phyloP scores from a whole-genome alignment of 2,888 invertebrate genomes.

The Maniola hyperantus region DNA sequence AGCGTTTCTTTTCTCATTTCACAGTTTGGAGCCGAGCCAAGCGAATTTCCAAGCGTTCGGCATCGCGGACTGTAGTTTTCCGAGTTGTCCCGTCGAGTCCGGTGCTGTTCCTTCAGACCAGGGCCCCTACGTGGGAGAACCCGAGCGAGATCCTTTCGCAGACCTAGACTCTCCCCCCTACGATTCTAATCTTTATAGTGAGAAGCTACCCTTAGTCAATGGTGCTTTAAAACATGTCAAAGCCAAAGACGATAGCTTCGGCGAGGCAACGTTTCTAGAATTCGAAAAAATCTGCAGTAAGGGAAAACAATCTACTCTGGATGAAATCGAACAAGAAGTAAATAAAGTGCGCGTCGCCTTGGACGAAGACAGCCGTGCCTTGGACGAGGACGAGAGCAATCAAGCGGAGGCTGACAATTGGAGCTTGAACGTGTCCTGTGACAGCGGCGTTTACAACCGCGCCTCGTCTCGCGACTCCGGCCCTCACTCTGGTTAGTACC shows the following conservation, averaged over 20 bases:
- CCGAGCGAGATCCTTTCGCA: slow-evolving; percentile 65
- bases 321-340: slow-evolving; percentile 77
- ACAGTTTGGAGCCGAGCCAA: slow-evolving; percentile 83
- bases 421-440: slow-evolving; percentile 81
- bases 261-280: slow-evolving; percentile 76
- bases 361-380: slow-evolving; percentile 76
- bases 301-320: slow-evolving; percentile 70
- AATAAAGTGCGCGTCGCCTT: slow-evolving; percentile 76
- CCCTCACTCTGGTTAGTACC: slow-evolving; percentile 75
- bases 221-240: slow-evolving; percentile 55
- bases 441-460: slow-evolving; percentile 84
- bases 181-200: slow-evolving; percentile 55
- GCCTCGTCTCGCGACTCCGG: slow-evolving; percentile 80
- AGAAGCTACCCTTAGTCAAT: slow-evolving; percentile 56
- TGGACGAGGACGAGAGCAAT: slow-evolving; percentile 73
- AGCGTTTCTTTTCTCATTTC: slow-evolving; percentile 81
- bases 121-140: slow-evolving; percentile 60
- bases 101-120: slow-evolving; percentile 66
- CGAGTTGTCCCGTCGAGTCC: slow-evolving; percentile 75
- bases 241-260: slow-evolving; percentile 70
- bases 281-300: slow-evolving; percentile 66
- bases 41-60: slow-evolving; percentile 79
- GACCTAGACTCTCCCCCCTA: slow-evolving; percentile 65
- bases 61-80: slow-evolving; percentile 79
- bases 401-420: slow-evolving; percentile 77